A percentile compares a stretch with the other conserved stretches of the same genome.
Conservation (phyloP, 2,888 invertebrate genomes). For the Hydrotaea diabolus region DNA sequence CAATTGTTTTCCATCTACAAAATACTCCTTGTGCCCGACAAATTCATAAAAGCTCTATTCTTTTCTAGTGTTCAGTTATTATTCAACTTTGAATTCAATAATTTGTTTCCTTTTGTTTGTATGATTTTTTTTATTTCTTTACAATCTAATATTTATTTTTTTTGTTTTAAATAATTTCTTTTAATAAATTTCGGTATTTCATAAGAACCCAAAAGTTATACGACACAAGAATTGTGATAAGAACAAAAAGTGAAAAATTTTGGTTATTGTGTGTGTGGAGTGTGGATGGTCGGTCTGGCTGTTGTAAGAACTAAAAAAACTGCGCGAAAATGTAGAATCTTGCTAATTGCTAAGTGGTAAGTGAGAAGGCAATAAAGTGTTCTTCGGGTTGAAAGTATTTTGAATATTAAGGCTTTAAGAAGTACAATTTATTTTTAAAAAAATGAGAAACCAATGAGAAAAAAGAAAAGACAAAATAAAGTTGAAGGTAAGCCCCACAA, state of each 20-base stretch:
- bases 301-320: neutral
- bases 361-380: constrained; percentile 33
- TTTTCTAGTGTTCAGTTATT: no score
- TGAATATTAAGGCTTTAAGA: constrained; percentile 42
- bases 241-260: constrained; percentile 36
- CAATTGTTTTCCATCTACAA: no score
- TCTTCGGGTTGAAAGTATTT: constrained; percentile 11
- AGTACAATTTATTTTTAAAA: constrained; percentile 42
- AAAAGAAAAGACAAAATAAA: neutral
- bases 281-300: no score
- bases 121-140: constrained; percentile 53
- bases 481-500: constrained; percentile 14
- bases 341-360: no score
- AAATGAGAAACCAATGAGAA: constrained; percentile 24
- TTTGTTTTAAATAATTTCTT: no score
- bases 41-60: no score
- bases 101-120: constrained; percentile 29
- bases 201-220: constrained; percentile 8
- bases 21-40: no score
- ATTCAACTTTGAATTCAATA: no score
- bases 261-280: neutral
- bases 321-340: neutral
- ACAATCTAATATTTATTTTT: no score
- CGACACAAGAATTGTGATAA: constrained; percentile 16
- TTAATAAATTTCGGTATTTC: constrained; percentile 43